Evolutionary conservation across 2,888 invertebrate genomes (phyloP).

Genomic region (Pseudococcus viburni): DNA sequence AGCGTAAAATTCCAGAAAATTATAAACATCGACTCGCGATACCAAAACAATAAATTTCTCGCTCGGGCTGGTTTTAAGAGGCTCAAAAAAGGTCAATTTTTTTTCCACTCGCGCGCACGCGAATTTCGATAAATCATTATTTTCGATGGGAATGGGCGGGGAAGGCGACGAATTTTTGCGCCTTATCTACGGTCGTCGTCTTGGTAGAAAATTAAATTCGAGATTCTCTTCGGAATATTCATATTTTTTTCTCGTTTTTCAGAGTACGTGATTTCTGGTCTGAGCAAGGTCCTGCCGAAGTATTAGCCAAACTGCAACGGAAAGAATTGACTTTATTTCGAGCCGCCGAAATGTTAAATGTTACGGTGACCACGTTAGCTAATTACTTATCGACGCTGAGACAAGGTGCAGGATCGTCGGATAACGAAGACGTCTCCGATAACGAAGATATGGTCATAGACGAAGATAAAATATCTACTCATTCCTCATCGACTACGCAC

Average conservation of each 20-base stretch:
- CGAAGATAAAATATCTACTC: slow-evolving; percentile 63
- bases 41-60: background rate
- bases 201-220: background rate
- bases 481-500: slow-evolving; percentile 68
- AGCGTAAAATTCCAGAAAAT: background rate
- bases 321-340: slow-evolving; percentile 82
- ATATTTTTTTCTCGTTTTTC: slow-evolving; percentile 67
- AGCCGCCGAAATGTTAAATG: slow-evolving; percentile 83
- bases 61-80: background rate
- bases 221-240: background rate
- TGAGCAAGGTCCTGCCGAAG: slow-evolving; percentile 83
- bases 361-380: slow-evolving; percentile 82
- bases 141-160: background rate
- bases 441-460: slow-evolving; percentile 63
- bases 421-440: slow-evolving; percentile 68
- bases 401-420: slow-evolving; percentile 69
- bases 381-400: slow-evolving; percentile 79
- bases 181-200: too few relatives aligned
- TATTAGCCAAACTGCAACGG: slow-evolving; percentile 79
- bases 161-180: background rate
- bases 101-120: background rate
- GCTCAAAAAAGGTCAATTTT: background rate
- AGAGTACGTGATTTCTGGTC: slow-evolving; percentile 84
- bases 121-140: background rate
- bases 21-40: background rate